Conservation (phyloP, 1,140 invertebrate species). For the Drosophila nasuta region DNA sequence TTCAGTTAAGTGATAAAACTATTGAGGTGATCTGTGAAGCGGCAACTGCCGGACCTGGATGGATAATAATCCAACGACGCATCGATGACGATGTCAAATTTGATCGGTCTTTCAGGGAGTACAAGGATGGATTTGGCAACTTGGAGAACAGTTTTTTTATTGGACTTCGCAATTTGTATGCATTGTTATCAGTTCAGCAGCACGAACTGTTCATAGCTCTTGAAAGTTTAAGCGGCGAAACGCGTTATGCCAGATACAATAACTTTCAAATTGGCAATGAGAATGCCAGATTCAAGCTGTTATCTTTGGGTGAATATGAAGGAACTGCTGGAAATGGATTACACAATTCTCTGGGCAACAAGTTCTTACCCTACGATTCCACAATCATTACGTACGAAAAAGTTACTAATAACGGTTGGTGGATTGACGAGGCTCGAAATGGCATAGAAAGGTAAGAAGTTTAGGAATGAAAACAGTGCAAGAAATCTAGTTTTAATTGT, state of each 20-base stretch:
- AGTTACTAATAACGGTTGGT: background rate
- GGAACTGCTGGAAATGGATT: conserved; percentile 15
- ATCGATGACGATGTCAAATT: conserved; percentile 1
- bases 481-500: background rate
- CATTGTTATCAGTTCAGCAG: background rate
- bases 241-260: background rate
- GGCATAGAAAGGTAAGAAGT: background rate
- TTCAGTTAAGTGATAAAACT: too few relatives aligned
- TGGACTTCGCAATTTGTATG: conserved; percentile 10
- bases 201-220: conserved; percentile 28
- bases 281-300: background rate
- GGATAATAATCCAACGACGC: conserved; percentile 29
- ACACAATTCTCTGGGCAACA: background rate
- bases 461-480: background rate
- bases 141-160: conserved; percentile 22
- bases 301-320: conserved; percentile 5
- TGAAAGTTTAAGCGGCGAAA: background rate
- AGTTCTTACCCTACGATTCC: background rate
- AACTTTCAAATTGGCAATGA: conserved; percentile 6
- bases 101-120: background rate
- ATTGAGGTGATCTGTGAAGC: conserved; percentile 3
- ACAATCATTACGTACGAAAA: background rate
- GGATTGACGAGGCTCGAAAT: background rate
- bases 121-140: conserved; percentile 20
- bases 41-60: conserved; percentile 11